Base-by-base conservation (phyloP, 2,797 vertebrate species). In the Phoebastria nigripes region DNA sequence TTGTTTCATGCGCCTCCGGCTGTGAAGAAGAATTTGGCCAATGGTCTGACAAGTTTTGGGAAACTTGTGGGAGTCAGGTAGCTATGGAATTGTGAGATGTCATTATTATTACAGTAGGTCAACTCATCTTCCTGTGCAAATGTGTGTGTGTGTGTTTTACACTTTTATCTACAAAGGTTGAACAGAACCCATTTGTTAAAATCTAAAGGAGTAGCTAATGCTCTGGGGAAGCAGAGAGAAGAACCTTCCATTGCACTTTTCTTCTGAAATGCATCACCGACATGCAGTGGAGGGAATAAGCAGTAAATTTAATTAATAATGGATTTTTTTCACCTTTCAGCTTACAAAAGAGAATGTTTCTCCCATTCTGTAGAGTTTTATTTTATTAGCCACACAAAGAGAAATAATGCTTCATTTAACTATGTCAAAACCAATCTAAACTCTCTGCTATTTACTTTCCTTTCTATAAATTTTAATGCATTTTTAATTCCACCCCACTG, bases 381-480 rank as follows among this genome's bases (percentile, higher is more conserved):
- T 97, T 97, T 91, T 97, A 97, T 97, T 97, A 97, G n/a, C 73
- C 82, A 94, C 94, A 95, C 92, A 96, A 97, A 96, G 87, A 88
- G 61, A 97, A 97, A 95, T 87, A 97, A 95, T 94, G 91, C 70
- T 97, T 97, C 93, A 93, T 97, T 98, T 97, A 97, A 96, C 95
- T 96, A 93, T 90, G 89, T 96, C 97, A 97, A 97, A 98, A 96
- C 71, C 95, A 96, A 95, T 97, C 92, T 95, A 87, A 80, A 91
- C 78, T 95, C 95, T 81, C 63, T 96, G 87, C 81, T 97, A 94
- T 98, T 97, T 97, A 86, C 89, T 97, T 97, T 93, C 72, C 71
- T 97, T 97, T 97, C 88, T 97, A 92, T 94, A 97, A 96, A 97
- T 97, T 95, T 97, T 97, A 97, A 97, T 97, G 76, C 87, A 95